Evolutionary conservation across 2,888 invertebrate genomes (phyloP), one percentile per base, ranked within the genome.

Genomic region (Gnatocerus cornutus): DNA sequence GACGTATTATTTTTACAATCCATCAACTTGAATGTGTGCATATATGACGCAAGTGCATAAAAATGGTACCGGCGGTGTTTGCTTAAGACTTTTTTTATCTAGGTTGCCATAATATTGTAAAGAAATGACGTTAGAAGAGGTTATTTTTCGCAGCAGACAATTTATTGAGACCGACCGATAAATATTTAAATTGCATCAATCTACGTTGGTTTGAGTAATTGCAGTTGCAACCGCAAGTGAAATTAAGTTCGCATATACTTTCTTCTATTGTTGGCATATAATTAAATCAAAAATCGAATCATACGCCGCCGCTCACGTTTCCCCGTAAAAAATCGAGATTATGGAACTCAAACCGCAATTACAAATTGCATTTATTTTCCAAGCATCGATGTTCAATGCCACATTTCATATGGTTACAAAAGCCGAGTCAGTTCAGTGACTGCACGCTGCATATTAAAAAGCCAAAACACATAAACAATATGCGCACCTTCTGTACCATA

Each of bases 361-460:
- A 50, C 59, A 53, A 68, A 68, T 68, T 61, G 45, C 48, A 76
- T 75, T 79, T 79, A 78, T 79, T 81, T 80, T 78, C 78, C 76
- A 74, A 78, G 79, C 81, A 82, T 81, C 79, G 81, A 81, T 79
- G 79, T 79, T 81, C 81, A 82, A 81, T 81, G 81, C 77, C 82
- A 80, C 45, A 46, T 50, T 68, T 39, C 68, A 76, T 80, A 77
- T 78, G 79, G 81, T 80, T 81, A 79, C 80, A 76, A 80, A 79
- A 79, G 78, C 69, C 77, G 78, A 78, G 78, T 75, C 78, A 77
- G 82, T 82, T 82, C 82, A 81, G 72, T 80, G 82, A 81, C 82
- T 81, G 82, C 79, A 79, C 77, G 78, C 77, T 45, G 55, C 65
- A 66, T 66, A 66, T 66, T 80, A 78, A 80, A 75, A 76, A 79